Conservation (phyloP, 2,797 vertebrate genomes). For the Pygocentrus nattereri region DNA sequence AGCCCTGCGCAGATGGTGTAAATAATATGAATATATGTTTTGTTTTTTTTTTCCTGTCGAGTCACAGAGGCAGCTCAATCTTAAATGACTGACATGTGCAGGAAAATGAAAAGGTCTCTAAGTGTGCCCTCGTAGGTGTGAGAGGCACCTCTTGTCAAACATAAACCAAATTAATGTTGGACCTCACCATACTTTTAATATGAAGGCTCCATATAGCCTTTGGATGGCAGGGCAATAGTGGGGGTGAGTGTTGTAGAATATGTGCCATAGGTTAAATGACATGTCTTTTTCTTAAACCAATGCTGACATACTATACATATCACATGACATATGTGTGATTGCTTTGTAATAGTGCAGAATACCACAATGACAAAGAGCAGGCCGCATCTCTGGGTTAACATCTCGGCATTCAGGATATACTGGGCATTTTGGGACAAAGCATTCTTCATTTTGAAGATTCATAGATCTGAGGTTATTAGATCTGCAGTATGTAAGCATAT, state of each 20-base stretch:
- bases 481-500: not conserved
- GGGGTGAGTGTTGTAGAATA: constrained; percentile 75
- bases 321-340: constrained; percentile 44
- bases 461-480: not conserved
- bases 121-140: constrained; percentile 77
- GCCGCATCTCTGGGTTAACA: not conserved
- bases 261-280: constrained; percentile 81
- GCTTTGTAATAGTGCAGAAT: constrained; percentile 18
- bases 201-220: constrained; percentile 86
- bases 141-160: constrained; percentile 87
- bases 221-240: constrained; percentile 75
- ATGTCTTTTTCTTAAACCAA: constrained; percentile 49
- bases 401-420: not conserved
- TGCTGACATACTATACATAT: constrained; percentile 51
- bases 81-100: constrained; percentile 85
- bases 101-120: constrained; percentile 81
- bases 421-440: not conserved
- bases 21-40: constrained; percentile 75
- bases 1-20: constrained; percentile 44
- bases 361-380: not conserved
- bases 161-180: constrained; percentile 87
- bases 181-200: constrained; percentile 80
- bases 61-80: constrained; percentile 76
- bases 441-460: not conserved
- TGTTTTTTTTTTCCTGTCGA: constrained; percentile 77